Conservation (phyloP, 2,888 invertebrate species). For the Tetragonula carbonaria region DNA sequence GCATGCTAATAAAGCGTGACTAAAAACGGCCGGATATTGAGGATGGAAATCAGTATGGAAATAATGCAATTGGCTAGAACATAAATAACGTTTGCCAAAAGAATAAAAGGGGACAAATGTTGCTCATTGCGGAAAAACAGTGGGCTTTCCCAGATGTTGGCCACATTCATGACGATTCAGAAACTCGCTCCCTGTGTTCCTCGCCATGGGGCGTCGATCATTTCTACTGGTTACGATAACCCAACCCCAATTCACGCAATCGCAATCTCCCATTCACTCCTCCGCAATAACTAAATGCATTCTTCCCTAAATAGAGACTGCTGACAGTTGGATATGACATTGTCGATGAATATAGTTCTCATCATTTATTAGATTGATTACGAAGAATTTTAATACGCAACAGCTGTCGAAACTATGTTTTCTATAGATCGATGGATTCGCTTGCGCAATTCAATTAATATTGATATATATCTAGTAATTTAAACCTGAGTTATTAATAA, state of each 20-base stretch:
- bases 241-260: slow-evolving; percentile 62
- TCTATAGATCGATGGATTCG: neutral
- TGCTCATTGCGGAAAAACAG: slow-evolving; percentile 63
- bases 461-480: neutral
- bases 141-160: slow-evolving; percentile 73
- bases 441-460: neutral
- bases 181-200: slow-evolving; percentile 72
- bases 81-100: slow-evolving; percentile 35
- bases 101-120: slow-evolving; percentile 16
- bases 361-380: slow-evolving; percentile 3
- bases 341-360: neutral
- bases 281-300: slow-evolving; percentile 51
- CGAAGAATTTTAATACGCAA: neutral
- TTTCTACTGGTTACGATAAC: slow-evolving; percentile 3
- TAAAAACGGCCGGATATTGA: slow-evolving; percentile 31
- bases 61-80: neutral
- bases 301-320: neutral
- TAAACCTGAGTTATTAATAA: neutral
- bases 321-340: neutral
- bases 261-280: slow-evolving; percentile 27
- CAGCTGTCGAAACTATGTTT: no score
- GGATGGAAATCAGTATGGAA: neutral
- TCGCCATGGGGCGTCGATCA: slow-evolving; percentile 68
- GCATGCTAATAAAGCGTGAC: slow-evolving; percentile 66
- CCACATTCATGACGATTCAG: slow-evolving; percentile 68